Conservation (phyloP, 2,888 invertebrate species). For the Ennomos erosarius region DNA sequence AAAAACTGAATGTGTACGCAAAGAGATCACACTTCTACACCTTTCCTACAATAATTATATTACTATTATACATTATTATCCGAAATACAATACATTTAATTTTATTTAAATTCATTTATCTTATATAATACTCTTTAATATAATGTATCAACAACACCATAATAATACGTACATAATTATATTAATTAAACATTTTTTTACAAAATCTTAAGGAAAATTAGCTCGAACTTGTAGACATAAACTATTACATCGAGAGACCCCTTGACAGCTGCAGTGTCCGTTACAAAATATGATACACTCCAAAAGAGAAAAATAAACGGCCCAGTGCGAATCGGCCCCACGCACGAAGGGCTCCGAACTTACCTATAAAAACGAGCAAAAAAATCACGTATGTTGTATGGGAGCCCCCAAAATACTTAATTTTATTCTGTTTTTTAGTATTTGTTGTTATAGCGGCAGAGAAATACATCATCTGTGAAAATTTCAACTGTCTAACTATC, state of each 20-base stretch:
- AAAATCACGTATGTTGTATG: too few species aligned
- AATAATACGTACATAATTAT: conserved; percentile 18
- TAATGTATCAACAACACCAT: conserved; percentile 31
- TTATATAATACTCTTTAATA: conserved; percentile 36
- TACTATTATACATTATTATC: conserved; percentile 17
- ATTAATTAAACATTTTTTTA: conserved; percentile 23
- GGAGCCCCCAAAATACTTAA: too few species aligned
- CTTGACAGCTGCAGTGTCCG: conserved; percentile 22
- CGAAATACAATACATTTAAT: conserved; percentile 17
- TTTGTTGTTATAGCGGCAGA: too few species aligned
- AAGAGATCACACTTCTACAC: conserved; percentile 51
- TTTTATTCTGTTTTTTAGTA: too few species aligned
- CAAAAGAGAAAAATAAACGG: not conserved
- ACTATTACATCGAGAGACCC: conserved; percentile 25
- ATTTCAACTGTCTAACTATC: too few species aligned
- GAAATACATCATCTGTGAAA: too few species aligned
- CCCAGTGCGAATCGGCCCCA: too few species aligned
- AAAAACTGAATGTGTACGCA: conserved; percentile 45
- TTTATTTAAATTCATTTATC: conserved; percentile 24
- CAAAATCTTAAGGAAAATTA: conserved; percentile 28
- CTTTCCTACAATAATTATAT: conserved; percentile 30
- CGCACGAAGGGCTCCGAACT: too few species aligned
- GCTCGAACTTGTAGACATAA: conserved; percentile 7
- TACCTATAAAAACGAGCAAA: too few species aligned
- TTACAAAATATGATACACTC: conserved; percentile 10